Base-by-base conservation (phyloP, 1,140 invertebrate genomes). In the Chionoecetes opilio region DNA sequence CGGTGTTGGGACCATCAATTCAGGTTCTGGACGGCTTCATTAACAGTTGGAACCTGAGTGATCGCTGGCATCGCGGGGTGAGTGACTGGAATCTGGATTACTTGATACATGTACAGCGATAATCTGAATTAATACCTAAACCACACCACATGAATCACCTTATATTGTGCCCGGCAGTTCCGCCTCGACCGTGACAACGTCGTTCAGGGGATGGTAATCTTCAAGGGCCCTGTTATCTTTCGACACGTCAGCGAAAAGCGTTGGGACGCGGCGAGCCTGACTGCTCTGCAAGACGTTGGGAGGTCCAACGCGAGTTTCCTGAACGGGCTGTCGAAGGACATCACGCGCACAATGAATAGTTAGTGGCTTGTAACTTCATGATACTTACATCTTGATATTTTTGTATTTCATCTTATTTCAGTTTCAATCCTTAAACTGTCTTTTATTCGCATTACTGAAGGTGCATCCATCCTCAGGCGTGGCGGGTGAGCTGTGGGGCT, bases 401-500 rank as follows among this genome's bases (percentile, higher is more conserved):
- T 46, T 46, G 14, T 46, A 46, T n/a, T 75, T 75, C 63, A 75
- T 75, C 6, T 75, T 75, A 3, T 75, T 9, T 14, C 41, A 46
- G 5, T 5, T 5, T 5, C 6, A 75, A 17, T 75, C 26, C 1
- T 75, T 75, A n/a, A 21, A n/a, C 63, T 26, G 21, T 21, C 11
- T 8, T 75, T 6, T 75, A n/a, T 0, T n/a, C n/a, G 1, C 63
- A 63, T n/a, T n/a, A 75, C 0, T 75, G 21, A n/a, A 75, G n/a
- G 63, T n/a, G n/a, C 26, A 5, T 75, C 8, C n/a, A 75, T n/a
- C 6, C 63, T 75, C 14, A 91, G 89, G 35, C 8, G 2, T 5
- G 29, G 46, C 34, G 3, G 2, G n/a, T 17, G 89, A 91, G 46
- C 31, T 75, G 46, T 91, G 89, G 89, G 89, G 89, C 1, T 91